Conservation (phyloP, 1,140 invertebrate species). For the Catajapyx aquilonaris region DNA sequence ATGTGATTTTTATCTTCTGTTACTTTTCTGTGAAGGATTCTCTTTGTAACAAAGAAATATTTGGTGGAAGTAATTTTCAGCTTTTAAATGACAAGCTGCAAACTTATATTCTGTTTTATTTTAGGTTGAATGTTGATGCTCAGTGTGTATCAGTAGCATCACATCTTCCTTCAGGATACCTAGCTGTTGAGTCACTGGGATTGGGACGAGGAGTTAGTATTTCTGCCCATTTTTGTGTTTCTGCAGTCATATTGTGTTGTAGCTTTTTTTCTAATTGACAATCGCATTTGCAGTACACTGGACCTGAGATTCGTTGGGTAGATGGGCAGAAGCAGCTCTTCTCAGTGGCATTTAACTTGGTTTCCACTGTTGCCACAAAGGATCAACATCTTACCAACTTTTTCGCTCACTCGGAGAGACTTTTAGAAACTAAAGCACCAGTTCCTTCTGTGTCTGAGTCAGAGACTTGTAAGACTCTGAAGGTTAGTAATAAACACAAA, state of each 20-base stretch:
- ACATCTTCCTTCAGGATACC: slow-evolving; percentile 63
- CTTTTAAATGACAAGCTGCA: no score
- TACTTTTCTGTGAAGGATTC: no score
- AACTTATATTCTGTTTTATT: slow-evolving; percentile 12
- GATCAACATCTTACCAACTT: slow-evolving; percentile 72
- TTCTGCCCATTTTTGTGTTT: neutral
- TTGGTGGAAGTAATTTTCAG: no score
- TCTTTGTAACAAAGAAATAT: no score
- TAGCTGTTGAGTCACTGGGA: slow-evolving; percentile 69
- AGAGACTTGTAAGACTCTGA: slow-evolving; percentile 66
- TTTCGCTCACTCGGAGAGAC: slow-evolving; percentile 32
- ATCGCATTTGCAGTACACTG: slow-evolving; percentile 43
- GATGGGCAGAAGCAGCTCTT: slow-evolving; percentile 73
- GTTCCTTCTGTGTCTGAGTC: slow-evolving; percentile 35
- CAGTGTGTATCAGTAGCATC: slow-evolving; percentile 61
- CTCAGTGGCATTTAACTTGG: slow-evolving; percentile 52
- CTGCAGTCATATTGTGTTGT: neutral
- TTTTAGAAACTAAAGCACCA: slow-evolving; percentile 29
- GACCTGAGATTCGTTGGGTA: slow-evolving; percentile 79
- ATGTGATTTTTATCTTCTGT: no score
- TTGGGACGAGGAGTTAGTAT: slow-evolving; percentile 64
- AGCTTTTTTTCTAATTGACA: neutral
- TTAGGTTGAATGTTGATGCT: slow-evolving; percentile 45
- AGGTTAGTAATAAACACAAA: no score
- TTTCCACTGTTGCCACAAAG: slow-evolving; percentile 67